A percentile compares a stretch with the other conserved stretches of the same genome.
These are phyloP conservation scores for Schizopygopsis malacanthus DNA, from an alignment of 2,797 vertebrate genomes.

Conservation along the genomic window DNA sequence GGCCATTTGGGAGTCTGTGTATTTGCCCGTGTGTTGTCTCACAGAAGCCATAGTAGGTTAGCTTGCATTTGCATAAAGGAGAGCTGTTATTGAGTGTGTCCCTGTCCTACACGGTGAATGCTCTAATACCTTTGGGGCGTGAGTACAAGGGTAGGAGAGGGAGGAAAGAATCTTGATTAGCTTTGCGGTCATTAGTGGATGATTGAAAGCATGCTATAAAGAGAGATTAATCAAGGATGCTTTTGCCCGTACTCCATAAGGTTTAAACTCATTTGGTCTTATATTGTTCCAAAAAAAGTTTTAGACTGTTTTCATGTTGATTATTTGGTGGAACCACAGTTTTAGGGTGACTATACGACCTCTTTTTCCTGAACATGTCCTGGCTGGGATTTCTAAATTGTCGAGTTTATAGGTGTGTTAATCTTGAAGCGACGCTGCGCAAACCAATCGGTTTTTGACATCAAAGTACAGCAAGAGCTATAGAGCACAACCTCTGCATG, in stretches of 20 bases:
- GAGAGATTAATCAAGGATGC: slow-evolving; percentile 12
- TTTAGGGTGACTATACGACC: not conserved
- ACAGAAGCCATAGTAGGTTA: slow-evolving; percentile 39
- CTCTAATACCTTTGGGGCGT: slow-evolving; percentile 28
- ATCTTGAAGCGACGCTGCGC: fast-evolving
- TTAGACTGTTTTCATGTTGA: not conserved
- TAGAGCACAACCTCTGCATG: no score
- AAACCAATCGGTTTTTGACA: not conserved
- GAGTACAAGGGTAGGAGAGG: slow-evolving; percentile 8
- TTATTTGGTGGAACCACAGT: not conserved
- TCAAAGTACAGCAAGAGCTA: not conserved
- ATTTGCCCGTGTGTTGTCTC: slow-evolving; percentile 23
- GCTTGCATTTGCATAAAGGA: slow-evolving; percentile 47
- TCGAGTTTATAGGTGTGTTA: not conserved
- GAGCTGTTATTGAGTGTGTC: slow-evolving; percentile 41
- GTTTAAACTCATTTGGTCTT: slow-evolving; percentile 17
- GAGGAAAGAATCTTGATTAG: slow-evolving; percentile 52
- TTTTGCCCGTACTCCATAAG: not conserved
- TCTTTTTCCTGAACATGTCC: not conserved
- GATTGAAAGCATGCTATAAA: slow-evolving; percentile 47
- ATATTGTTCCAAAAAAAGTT: slow-evolving; percentile 1
- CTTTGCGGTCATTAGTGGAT: slow-evolving; percentile 24
- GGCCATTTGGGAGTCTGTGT: slow-evolving; percentile 38
- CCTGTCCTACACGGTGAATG: slow-evolving; percentile 34
- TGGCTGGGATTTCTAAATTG: not conserved